Evolutionary conservation across 2,797 vertebrate species (phyloP).

Genomic region (Nannoperca obscura): DNA sequence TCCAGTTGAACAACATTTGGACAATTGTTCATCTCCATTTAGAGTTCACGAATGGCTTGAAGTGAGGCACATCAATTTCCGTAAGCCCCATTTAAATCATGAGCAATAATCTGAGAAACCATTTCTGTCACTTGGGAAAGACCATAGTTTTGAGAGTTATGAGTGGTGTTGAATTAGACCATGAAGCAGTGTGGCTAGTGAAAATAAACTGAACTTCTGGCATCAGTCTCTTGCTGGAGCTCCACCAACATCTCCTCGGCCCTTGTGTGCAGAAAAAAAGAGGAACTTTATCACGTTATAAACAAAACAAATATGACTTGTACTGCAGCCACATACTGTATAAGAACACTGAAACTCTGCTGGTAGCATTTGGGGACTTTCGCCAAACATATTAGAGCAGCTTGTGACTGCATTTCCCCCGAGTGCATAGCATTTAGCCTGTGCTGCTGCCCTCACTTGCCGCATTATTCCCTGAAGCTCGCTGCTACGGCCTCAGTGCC

Average conservation of each 20-base stretch:
- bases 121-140: constrained; percentile 35
- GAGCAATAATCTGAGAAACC: constrained; percentile 35
- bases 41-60: constrained; percentile 22
- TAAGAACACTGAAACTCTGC: constrained; percentile 13
- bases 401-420: constrained; percentile 59
- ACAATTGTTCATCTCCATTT: constrained; percentile 40
- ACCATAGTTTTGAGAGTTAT: constrained; percentile 31
- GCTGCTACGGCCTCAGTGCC: constrained; percentile 35
- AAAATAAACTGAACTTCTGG: constrained; percentile 55
- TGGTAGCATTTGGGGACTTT: constrained; percentile 31
- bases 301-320: constrained; percentile 35
- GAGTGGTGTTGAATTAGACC: constrained; percentile 33
- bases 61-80: constrained; percentile 10
- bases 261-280: constrained; percentile 9
- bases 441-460: constrained; percentile 47
- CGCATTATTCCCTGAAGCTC: constrained; percentile 58
- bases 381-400: constrained; percentile 63
- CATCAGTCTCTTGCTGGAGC: constrained; percentile 25
- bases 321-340: not conserved
- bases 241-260: constrained; percentile 28
- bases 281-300: constrained; percentile 35
- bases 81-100: constrained; percentile 44
- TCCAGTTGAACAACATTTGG: constrained; percentile 36
- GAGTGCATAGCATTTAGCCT: constrained; percentile 63
- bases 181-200: constrained; percentile 28